Evolutionary conservation across 2,888 invertebrate genomes (phyloP).

Genomic region (Drosophila falleni): DNA sequence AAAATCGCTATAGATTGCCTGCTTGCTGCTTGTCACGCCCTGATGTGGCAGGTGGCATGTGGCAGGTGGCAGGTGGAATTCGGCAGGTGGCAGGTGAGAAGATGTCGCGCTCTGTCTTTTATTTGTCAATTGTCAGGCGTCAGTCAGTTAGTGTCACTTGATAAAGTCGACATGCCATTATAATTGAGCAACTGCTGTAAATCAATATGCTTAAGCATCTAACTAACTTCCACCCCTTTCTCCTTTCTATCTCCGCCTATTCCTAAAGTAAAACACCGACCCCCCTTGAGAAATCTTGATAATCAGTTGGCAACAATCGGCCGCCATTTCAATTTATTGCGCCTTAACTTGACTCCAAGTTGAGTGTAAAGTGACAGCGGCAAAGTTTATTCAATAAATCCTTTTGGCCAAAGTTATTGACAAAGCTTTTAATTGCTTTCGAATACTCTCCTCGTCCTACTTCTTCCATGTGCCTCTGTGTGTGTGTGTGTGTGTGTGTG

Average conservation of each 20-base stretch:
- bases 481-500: neutral
- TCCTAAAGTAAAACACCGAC: no score
- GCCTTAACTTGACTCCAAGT: conserved; percentile 38
- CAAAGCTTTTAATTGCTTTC: conserved; percentile 70
- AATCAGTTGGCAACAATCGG: conserved; percentile 41
- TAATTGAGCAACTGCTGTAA: conserved; percentile 28
- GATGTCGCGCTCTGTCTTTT: conserved; percentile 1
- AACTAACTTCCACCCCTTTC: neutral
- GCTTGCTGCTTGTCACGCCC: conserved; percentile 44
- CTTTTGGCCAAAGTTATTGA: conserved; percentile 58
- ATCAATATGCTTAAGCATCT: conserved; percentile 45
- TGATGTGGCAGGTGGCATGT: conserved; percentile 26
- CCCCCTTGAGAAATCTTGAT: conserved; percentile 12
- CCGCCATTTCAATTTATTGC: conserved; percentile 54
- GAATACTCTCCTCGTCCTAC: conserved; percentile 36
- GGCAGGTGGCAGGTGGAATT: conserved; percentile 4
- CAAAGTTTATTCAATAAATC: conserved; percentile 67
- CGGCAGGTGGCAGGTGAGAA: neutral
- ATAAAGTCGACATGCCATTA: conserved; percentile 22
- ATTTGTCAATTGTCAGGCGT: conserved; percentile 25
- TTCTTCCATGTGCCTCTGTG: neutral
- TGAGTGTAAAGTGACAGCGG: conserved; percentile 42
- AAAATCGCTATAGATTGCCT: conserved; percentile 5
- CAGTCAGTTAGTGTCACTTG: conserved; percentile 39
- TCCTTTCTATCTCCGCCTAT: no score